A percentile compares a stretch with the other conserved stretches of the same genome.
Conservation (phyloP, 1,140 invertebrate genomes). For the Portunus trituberculatus region DNA sequence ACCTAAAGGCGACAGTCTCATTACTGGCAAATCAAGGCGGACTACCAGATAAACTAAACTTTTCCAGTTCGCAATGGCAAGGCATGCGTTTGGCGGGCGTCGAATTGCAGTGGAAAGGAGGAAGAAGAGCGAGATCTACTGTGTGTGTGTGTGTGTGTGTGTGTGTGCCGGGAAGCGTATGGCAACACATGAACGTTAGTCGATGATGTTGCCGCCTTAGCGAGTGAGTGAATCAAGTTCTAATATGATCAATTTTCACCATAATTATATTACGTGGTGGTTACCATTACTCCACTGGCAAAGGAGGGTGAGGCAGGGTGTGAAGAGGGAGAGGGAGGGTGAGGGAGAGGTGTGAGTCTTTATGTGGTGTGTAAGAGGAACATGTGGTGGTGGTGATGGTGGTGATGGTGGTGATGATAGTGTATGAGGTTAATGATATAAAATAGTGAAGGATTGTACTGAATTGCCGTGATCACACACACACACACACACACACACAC, state of each 20-base stretch:
- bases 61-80: too few relatives aligned
- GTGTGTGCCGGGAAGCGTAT: background rate
- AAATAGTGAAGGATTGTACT: background rate
- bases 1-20: too few relatives aligned
- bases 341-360: background rate
- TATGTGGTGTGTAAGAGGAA: too few relatives aligned
- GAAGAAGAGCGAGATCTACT: background rate
- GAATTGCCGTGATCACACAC: background rate
- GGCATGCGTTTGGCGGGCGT: too few relatives aligned
- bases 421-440: background rate
- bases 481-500: too few relatives aligned
- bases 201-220: slow-evolving; percentile 56
- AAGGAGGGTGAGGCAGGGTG: background rate
- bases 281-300: slow-evolving; percentile 56
- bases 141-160: slow-evolving; percentile 27
- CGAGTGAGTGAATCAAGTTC: slow-evolving; percentile 52
- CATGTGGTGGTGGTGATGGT: too few relatives aligned
- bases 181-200: slow-evolving; percentile 39
- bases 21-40: too few relatives aligned
- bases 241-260: slow-evolving; percentile 72
- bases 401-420: too few relatives aligned
- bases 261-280: slow-evolving; percentile 68
- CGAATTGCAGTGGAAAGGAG: too few relatives aligned
- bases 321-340: background rate
- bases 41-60: too few relatives aligned